phyloP scores from a whole-genome alignment of 2,888 invertebrate genomes.

The Parapristionchus giblindavisi region DNA sequence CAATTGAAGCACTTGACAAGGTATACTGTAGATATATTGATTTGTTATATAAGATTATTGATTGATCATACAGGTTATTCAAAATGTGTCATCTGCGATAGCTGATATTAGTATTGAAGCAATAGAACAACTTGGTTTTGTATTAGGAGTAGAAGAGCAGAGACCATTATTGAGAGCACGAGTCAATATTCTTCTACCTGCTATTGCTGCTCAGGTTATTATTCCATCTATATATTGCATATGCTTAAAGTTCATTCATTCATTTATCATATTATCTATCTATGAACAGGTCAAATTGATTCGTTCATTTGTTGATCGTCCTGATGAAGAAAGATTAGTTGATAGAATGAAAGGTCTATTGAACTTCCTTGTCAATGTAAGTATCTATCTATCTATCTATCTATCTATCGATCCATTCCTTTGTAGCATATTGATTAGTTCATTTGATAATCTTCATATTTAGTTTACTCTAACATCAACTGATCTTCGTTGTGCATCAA shows the following conservation, averaged over 20 bases:
- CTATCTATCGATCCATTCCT: neutral
- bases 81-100: conserved; percentile 54
- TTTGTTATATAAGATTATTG: conserved; percentile 41
- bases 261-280: neutral
- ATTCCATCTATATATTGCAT: neutral
- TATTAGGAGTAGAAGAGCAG: conserved; percentile 43
- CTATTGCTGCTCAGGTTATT: conserved; percentile 40
- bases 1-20: conserved; percentile 32
- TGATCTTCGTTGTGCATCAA: conserved; percentile 19
- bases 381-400: neutral
- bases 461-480: neutral
- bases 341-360: conserved; percentile 27
- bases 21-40: neutral
- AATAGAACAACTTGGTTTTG: conserved; percentile 31
- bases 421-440: neutral
- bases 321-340: conserved; percentile 9
- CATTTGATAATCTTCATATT: neutral
- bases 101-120: conserved; percentile 53
- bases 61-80: conserved; percentile 53
- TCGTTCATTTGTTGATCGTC: neutral
- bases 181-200: conserved; percentile 38
- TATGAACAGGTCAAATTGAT: conserved; percentile 27
- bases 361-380: conserved; percentile 24
- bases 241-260: neutral
- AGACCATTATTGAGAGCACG: conserved; percentile 39